Base-by-base conservation (phyloP, 2,113 vertebrate genomes). In the Upupa epops region DNA sequence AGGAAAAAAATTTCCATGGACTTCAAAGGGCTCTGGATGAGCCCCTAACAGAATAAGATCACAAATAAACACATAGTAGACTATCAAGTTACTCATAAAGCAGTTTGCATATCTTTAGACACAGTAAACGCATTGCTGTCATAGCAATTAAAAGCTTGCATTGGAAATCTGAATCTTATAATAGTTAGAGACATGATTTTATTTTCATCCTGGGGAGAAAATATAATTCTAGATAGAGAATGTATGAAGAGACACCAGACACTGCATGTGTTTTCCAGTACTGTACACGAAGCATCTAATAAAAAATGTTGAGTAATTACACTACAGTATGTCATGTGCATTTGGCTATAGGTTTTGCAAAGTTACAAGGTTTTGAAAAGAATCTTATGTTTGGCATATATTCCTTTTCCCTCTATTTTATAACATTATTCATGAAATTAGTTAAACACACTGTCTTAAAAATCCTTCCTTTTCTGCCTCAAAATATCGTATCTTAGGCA, bases 21-120 rank as follows among this genome's bases (percentile, higher is more conserved):
- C 83, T 94, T 96, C 90, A 95, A 93, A 94, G 83, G 60, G 63
- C 70, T 88, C 51, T 84, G 51, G 58, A 81, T 94, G 69, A 91
- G 17, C 66, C 92, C 69, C 40, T 86, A 92, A 92, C 73, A 90
- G 56, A 79, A 81, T 59, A 94, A 86, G 86, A 90, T 90, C 69
- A 95, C 76, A 92, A 91, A 90, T 48, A 94, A 88, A 64, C 73
- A 88, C 13, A 20, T 70, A 78, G 70, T 87, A 91, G 46, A 65
- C 54, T 78, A 84, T 61, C 0, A 0, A 90, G 58, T 90, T 83
- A 90, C 69, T 75, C 73, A 72, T 69, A 84, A 78, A 90, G n/a
- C 63, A 72, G 54, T 81, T 77, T 13, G 22, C 76, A 72, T 88
- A 90, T 88, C 80, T 94, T 93, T 92, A 93, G 90, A 82, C 61